Evolutionary conservation across 2,113 vertebrate genomes (phyloP).

Genomic region (Choloepus hoffmanni): DNA sequence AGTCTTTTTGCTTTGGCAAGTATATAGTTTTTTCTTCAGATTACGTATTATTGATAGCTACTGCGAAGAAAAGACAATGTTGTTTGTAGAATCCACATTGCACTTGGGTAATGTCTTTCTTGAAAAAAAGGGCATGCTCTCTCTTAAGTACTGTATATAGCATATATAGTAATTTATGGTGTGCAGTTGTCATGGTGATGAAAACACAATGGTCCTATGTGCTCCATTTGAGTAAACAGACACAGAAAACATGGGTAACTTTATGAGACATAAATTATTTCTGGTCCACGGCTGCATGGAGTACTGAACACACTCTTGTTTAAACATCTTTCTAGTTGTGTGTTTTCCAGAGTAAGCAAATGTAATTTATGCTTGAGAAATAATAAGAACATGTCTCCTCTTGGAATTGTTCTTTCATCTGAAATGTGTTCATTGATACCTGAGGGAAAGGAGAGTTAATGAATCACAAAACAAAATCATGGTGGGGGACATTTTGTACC

Average conservation of each 20-base stretch:
- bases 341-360: constrained; percentile 70
- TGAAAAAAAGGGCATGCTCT: not conserved
- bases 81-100: not conserved
- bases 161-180: not conserved
- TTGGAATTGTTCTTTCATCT: constrained; percentile 71
- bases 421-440: constrained; percentile 49
- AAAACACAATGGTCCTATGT: constrained; percentile 65
- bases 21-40: constrained; percentile 44
- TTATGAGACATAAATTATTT: constrained; percentile 65
- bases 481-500: not conserved
- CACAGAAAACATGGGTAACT: constrained; percentile 31
- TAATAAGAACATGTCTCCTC: constrained; percentile 68
- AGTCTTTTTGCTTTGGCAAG: constrained; percentile 57
- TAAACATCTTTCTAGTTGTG: constrained; percentile 60
- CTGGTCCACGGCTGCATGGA: constrained; percentile 29
- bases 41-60: not conserved
- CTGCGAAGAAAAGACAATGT: not conserved
- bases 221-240: constrained; percentile 62
- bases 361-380: constrained; percentile 69
- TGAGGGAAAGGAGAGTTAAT: constrained; percentile 68
- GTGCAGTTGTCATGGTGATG: constrained; percentile 48
- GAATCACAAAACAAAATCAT: constrained; percentile 65
- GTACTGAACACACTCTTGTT: constrained; percentile 24
- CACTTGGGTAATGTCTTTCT: constrained; percentile 37
- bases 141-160: not conserved